Base-by-base conservation (phyloP, 2,797 vertebrate genomes). In the Peromyscus attwateri region DNA sequence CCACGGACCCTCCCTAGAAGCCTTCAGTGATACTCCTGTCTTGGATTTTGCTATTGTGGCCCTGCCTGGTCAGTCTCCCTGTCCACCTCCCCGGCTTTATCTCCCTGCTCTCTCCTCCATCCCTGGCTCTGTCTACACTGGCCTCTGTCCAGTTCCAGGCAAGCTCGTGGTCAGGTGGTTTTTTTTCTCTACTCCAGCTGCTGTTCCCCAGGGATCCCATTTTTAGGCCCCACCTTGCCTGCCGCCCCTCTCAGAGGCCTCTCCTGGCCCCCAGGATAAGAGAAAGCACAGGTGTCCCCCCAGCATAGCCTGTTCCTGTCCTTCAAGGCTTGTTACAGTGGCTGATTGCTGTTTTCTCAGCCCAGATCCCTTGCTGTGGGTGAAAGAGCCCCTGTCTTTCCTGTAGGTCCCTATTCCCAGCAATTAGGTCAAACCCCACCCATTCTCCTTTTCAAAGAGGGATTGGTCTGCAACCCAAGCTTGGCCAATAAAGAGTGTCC, bases 21-120 rank as follows among this genome's bases (percentile, higher is more conserved):
- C 34, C 27, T 31, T 25, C n/a, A 4, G 40, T 2, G 84, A 27
- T 11, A 23, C 49, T 13, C n/a, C 34, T 19, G 43, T 57, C 75
- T 25, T 52, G 3, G 7, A 75, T 29, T 64, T 87, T 83, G 34
- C 23, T 3, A 11, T 52, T 10, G 12, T 23, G 19, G 21, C 29
- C n/a, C 92, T n/a, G 64, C 27, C 23, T 4, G 60, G 6, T 17
- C 5, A 1, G 17, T 27, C 21, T 66, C 43, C 14, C 52, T 5
- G 19, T 16, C 66, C 25, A 6, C 31, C 19, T 73, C 62, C 12
- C 0, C 12, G 21, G 37, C 70, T 71, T 17, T 19, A 3, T 3
- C 62, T 23, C 62, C 37, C 0, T 2, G 0, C 25, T 27, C 25
- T 85, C 16, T 85, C 19, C 70, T 31, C 62, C 0, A 0, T 13